Conservation (phyloP, 2,113 vertebrate species). For the Nymphicus hollandicus region DNA sequence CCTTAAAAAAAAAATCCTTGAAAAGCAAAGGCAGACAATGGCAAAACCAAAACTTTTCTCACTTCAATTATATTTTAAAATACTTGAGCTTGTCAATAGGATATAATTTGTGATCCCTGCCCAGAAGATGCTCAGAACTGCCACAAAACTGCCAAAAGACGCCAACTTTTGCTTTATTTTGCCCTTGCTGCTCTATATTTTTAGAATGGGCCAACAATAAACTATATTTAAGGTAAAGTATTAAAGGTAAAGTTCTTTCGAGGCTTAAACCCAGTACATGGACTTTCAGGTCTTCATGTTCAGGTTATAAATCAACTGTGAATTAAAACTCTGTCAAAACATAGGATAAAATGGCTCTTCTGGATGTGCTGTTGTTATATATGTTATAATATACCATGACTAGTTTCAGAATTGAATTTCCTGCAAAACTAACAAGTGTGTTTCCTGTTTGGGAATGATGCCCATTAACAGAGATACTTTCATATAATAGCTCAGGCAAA, state of each 20-base stretch:
- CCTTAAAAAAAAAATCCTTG: background rate
- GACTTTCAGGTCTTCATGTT: conserved; percentile 24
- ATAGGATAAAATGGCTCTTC: conserved; percentile 30
- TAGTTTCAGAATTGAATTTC: conserved; percentile 49
- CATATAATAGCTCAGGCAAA: background rate
- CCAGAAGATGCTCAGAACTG: conserved; percentile 30
- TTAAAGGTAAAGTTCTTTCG: conserved; percentile 18
- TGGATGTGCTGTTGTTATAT: conserved; percentile 33
- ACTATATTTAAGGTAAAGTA: conserved; percentile 43
- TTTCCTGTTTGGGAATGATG: background rate
- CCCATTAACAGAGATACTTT: background rate
- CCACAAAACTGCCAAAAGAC: conserved; percentile 34
- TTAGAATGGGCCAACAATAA: conserved; percentile 42
- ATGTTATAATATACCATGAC: conserved; percentile 15
- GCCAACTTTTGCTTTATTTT: conserved; percentile 62
- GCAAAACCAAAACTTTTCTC: background rate
- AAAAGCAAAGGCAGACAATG: background rate
- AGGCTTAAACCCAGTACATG: conserved; percentile 35
- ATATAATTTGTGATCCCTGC: conserved; percentile 4
- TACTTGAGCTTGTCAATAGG: conserved; percentile 1
- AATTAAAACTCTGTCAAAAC: conserved; percentile 68
- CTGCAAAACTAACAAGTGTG: conserved; percentile 17
- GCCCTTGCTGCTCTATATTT: conserved; percentile 32
- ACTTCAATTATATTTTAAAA: conserved; percentile 28
- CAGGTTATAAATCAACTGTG: conserved; percentile 51